These are phyloP conservation scores for Orchesella flavescens DNA, from an alignment of 2,888 invertebrate species.

Conservation along the genomic window DNA sequence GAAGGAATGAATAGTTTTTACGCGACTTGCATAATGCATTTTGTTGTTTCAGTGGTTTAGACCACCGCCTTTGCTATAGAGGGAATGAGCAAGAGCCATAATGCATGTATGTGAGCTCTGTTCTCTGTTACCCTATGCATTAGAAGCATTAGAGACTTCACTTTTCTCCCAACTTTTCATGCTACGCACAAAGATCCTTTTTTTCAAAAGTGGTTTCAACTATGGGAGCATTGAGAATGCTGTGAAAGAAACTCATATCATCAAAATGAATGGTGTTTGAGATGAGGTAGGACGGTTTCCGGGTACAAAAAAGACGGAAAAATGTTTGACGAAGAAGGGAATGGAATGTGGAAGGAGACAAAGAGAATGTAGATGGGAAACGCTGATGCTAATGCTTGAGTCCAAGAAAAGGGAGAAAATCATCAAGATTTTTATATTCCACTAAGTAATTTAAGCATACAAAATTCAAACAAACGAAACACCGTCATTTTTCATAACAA, in stretches of 20 bases:
- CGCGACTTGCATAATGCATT: constrained; percentile 58
- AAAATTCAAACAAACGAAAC: constrained; percentile 1
- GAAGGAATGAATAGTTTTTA: constrained; percentile 60
- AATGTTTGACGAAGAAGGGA: background rate
- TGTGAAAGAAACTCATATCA: constrained; percentile 11
- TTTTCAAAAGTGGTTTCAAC: background rate
- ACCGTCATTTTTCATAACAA: background rate
- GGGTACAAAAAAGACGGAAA: constrained; percentile 19
- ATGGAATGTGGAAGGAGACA: constrained; percentile 14
- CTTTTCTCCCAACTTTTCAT: constrained; percentile 13
- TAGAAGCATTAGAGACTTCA: no score
- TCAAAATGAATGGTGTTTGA: constrained; percentile 39
- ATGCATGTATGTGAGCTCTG: no score
- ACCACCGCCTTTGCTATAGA: background rate
- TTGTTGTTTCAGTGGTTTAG: constrained; percentile 45
- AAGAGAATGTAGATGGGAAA: background rate
- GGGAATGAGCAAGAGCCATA: no score
- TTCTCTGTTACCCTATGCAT: no score
- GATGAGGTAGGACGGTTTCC: constrained; percentile 25
- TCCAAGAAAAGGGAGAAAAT: background rate
- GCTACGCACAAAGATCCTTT: constrained; percentile 6
- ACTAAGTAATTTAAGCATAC: constrained; percentile 6
- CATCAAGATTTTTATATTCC: background rate
- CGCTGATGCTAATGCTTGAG: background rate
- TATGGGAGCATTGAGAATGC: constrained; percentile 17